Evolutionary conservation across 2,797 vertebrate species (phyloP).

Genomic region (Esox masquinongy): DNA sequence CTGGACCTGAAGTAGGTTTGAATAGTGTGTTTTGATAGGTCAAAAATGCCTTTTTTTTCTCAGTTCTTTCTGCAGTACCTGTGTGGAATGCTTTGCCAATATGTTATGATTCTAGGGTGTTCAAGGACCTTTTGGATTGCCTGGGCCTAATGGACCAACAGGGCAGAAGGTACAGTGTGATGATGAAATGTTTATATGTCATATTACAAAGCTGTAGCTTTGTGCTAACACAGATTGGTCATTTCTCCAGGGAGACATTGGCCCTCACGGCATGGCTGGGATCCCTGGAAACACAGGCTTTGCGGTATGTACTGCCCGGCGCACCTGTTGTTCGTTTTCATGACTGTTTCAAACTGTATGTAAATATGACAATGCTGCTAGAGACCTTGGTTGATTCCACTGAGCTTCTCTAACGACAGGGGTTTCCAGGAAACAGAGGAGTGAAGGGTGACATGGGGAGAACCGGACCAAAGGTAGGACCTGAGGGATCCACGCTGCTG

Average conservation of each 20-base stretch:
- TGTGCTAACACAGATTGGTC: slow-evolving; percentile 16
- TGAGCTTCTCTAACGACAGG: slow-evolving; percentile 54
- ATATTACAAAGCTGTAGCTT: neutral
- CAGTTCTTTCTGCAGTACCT: neutral
- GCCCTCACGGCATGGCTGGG: slow-evolving; percentile 56
- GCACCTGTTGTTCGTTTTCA: neutral
- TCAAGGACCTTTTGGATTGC: slow-evolving; percentile 46
- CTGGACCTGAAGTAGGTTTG: slow-evolving; percentile 58
- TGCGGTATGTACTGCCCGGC: slow-evolving; percentile 52
- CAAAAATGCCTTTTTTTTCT: neutral
- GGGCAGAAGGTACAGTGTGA: slow-evolving; percentile 58
- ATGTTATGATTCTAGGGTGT: slow-evolving; percentile 51
- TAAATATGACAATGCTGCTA: neutral
- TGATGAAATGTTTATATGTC: neutral
- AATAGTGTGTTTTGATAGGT: neutral
- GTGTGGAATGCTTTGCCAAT: neutral
- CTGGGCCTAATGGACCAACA: slow-evolving; percentile 53
- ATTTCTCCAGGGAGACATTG: slow-evolving; percentile 63
- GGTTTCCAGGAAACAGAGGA: slow-evolving; percentile 67
- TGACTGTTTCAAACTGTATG: neutral
- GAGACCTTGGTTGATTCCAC: neutral
- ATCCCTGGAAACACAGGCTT: slow-evolving; percentile 56
- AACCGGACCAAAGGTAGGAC: slow-evolving; percentile 64
- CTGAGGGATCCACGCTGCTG: slow-evolving; percentile 30
- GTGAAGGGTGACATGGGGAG: slow-evolving; percentile 73